Base-by-base conservation (phyloP, 2,113 vertebrate genomes). In the western clawed frog (Xenopus tropicalis) region DNA sequence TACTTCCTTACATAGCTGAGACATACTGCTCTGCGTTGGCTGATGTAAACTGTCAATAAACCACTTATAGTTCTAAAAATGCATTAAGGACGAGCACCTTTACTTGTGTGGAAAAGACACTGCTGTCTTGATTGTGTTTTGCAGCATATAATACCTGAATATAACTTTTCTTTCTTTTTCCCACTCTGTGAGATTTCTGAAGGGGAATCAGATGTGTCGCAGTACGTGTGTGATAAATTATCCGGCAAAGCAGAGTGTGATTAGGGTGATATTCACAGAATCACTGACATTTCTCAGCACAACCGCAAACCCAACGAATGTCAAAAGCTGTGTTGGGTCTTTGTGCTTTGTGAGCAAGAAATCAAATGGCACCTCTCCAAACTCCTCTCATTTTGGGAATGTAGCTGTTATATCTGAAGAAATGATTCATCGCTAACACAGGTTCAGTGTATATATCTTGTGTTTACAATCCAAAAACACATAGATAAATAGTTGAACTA, bases 221-320 rank as follows among this genome's bases (percentile, higher is more conserved):
- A 22, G 66, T 5, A 20, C 43, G 51, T 14, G 21, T 46, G 22
- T 79, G 72, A 71, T 79, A 71, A 71, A 79, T 79, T 71, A 71
- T 57, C 58, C 57, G 23, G 63, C 57, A 67, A 24, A 56, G 57
- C 68, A 62, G 48, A 79, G 68, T 54, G 57, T 71, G 69, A 79
- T 68, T 61, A 58, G 29, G 43, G 61, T 43, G 37, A 62, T 61
- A 56, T 71, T 79, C 78, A 66, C 72, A 71, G 72, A 79, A 61
- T 71, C 72, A 71, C 72, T 79, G 78, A 79, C 72, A 79, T 79
- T 79, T 79, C 72, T 67, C 63, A 46, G 68, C 42, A 62, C 37
- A 61, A 37, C 37, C 43, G 61, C 29, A 57, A 62, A 56, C 64
- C 62, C 69, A 20, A 65, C 23, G 20, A 61, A 66, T 68, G 59